Evolutionary conservation across 92 coral and sea anemone genomes (phyloP).

Genomic region (Chrysogorgia sp.): DNA sequence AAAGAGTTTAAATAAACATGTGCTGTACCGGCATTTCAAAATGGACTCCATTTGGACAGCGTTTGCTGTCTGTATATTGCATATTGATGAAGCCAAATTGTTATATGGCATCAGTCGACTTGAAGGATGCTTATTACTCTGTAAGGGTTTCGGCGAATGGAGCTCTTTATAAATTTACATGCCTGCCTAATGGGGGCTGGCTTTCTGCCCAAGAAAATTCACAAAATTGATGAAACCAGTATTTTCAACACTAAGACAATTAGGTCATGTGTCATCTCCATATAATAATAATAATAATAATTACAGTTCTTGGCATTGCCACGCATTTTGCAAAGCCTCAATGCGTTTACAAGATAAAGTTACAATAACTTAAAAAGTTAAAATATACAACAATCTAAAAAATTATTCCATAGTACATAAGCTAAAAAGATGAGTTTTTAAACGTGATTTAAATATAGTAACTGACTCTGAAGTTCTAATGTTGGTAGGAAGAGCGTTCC

Average conservation of each 20-base stretch:
- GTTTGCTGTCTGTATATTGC: too few relatives aligned
- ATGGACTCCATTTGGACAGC: constrained; percentile 31
- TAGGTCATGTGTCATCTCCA: constrained; percentile 51
- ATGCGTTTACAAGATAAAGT: too few relatives aligned
- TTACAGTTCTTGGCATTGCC: too few relatives aligned
- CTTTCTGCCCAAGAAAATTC: constrained; percentile 59
- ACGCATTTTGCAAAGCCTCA: too few relatives aligned
- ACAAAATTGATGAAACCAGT: constrained; percentile 67
- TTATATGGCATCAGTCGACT: constrained; percentile 8
- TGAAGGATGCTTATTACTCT: neutral
- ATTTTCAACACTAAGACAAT: constrained; percentile 43
- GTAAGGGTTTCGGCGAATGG: neutral
- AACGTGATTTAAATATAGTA: too few relatives aligned
- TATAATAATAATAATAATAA: too few relatives aligned
- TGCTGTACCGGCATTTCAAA: neutral
- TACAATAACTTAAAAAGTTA: too few relatives aligned
- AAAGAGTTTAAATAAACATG: constrained; percentile 1
- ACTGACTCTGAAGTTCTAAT: too few relatives aligned
- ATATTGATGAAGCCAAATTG: constrained; percentile 9
- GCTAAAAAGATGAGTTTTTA: too few relatives aligned
- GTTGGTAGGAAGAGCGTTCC: too few relatives aligned
- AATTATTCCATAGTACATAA: too few relatives aligned
- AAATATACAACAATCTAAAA: too few relatives aligned
- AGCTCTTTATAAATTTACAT: constrained; percentile 43
- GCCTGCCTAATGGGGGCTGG: constrained; percentile 72